Evolutionary conservation across 2,797 vertebrate species (phyloP).

Genomic region (Tangara arthus): DNA sequence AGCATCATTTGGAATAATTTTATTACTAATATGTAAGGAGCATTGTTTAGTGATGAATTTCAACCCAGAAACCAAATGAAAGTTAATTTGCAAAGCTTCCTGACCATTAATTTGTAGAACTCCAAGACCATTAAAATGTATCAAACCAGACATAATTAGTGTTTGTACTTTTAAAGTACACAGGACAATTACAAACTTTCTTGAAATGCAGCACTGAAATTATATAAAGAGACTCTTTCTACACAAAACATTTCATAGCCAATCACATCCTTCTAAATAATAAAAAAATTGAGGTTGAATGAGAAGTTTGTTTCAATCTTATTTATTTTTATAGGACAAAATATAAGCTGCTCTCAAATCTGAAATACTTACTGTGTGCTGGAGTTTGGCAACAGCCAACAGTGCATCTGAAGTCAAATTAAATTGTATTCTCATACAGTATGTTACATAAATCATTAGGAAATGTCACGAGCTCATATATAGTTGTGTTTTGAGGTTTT

Average conservation of each 20-base stretch:
- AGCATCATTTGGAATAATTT: conserved; percentile 87
- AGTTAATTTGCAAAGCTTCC: conserved; percentile 35
- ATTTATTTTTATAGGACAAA: conserved; percentile 54
- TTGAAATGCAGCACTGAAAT: not conserved
- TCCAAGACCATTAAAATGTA: conserved; percentile 27
- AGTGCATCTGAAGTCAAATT: conserved; percentile 75
- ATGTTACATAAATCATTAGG: conserved; percentile 78
- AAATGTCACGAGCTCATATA: conserved; percentile 72
- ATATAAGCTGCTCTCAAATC: not conserved
- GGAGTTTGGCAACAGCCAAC: conserved; percentile 53
- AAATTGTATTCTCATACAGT: conserved; percentile 70
- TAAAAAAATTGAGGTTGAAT: conserved; percentile 66
- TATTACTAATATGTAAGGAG: conserved; percentile 62
- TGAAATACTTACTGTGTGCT: conserved; percentile 54
- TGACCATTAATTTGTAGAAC: not conserved
- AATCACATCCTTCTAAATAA: conserved; percentile 61
- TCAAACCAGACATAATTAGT: not conserved
- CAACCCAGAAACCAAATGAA: conserved; percentile 44
- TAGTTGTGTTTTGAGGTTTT: conserved; percentile 10
- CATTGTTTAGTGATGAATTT: conserved; percentile 56
- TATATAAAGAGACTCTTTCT: not conserved
- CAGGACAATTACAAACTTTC: not conserved
- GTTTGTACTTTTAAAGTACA: conserved; percentile 27
- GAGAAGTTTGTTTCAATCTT: conserved; percentile 59
- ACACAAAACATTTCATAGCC: conserved; percentile 17